Evolutionary conservation across 2,797 vertebrate species (phyloP), one percentile per base, ranked within the genome.

Genomic region (Cetoscarus ocellatus): DNA sequence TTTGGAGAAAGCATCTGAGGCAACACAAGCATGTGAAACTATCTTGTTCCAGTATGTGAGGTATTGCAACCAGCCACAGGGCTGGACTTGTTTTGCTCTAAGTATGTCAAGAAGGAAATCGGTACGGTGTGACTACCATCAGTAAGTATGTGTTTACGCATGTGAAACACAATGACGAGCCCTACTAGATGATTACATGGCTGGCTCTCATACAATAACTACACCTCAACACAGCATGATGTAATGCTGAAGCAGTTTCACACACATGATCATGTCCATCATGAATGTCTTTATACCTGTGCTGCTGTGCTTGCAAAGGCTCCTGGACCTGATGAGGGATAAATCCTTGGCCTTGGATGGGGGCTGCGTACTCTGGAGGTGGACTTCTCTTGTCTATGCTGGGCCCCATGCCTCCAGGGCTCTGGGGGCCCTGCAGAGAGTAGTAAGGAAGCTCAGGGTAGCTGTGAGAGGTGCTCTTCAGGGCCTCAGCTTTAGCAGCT

Each of bases 371-470:
- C 63, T 98, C 95, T 15, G 96, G 96, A 8, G 96, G 96, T 0
- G 96, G 96, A 36, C 90, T 93, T 15, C 92, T 94, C 0, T 95
- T 8, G 77, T 90, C 59, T 73, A 84, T 76, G 86, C 87, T 58
- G 59, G 85, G 79, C 66, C 88, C 87, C 3, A 79, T 17, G 58
- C 27, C 27, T 27, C 27, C 27, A 2, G 27, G 27, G 27, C 51
- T 85, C 77, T 61, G 88, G 10, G 72, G 54, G 50, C 68, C 80
- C 17, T 87, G 91, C 0, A 81, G 80, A 1, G 44, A 13, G 73
- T 96, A 95, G 79, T 94, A 96, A 5, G 94, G 95, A 48, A 98
- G 95, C 92, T 98, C 97, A 0, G 97, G 96, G 82, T 96, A 98
- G 90, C 98, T 99, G 89, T 96, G 95, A n/a, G 96, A 98, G 15